phyloP scores from a whole-genome alignment of 1,140 invertebrate genomes.

The Mycetomoellerius zeteki region DNA sequence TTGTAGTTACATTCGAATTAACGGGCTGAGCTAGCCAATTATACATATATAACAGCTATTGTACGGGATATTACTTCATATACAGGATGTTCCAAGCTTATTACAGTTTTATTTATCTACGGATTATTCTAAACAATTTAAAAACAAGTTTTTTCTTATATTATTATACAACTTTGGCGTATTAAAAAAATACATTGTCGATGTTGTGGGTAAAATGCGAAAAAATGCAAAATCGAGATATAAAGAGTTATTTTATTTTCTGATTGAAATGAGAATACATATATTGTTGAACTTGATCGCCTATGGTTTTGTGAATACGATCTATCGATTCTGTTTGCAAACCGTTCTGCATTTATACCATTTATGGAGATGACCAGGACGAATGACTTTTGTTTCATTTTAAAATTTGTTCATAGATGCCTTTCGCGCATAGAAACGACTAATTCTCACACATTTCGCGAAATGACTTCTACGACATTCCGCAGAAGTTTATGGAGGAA shows the following conservation, averaged over 20 bases:
- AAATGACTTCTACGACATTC: slow-evolving; percentile 23
- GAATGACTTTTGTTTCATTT: neutral
- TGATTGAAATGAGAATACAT: neutral
- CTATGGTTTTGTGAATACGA: neutral
- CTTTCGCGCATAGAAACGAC: neutral
- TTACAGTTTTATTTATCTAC: neutral
- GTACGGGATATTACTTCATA: neutral
- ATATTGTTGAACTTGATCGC: neutral
- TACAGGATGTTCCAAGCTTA: neutral
- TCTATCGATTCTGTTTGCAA: neutral
- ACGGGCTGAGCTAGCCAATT: neutral
- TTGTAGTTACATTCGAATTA: slow-evolving; percentile 8
- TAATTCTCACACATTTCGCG: slow-evolving; percentile 23
- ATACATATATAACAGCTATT: neutral
- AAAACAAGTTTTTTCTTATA: neutral
- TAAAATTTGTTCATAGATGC: neutral
- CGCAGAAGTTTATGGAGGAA: slow-evolving; percentile 23
- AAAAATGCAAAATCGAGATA: neutral
- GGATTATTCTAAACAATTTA: neutral
- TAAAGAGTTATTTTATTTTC: neutral
- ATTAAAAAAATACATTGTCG: neutral
- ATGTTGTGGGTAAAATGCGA: neutral
- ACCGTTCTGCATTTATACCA: neutral
- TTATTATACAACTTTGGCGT: neutral
- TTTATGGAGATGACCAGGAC: neutral